Evolutionary conservation across 2,888 invertebrate species (phyloP), one percentile per base, ranked within the genome.

Genomic region (Teinopalpus imperialis): DNA sequence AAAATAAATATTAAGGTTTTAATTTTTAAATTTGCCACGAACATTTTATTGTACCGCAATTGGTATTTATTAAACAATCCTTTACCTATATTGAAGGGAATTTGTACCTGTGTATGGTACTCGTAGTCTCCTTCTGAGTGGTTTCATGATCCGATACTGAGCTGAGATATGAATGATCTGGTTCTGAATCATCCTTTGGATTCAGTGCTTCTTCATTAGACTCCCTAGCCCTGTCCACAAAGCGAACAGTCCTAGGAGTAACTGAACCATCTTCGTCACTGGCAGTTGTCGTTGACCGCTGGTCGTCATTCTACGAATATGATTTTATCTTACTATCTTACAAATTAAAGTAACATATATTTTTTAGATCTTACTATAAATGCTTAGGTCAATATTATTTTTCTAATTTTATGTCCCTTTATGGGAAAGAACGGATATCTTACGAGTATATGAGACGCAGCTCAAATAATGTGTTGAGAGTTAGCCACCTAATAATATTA

Each of bases 221-320:
- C 1, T 79, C 78, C 26, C 69, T 65, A 0, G 76, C 56, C 36
- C 85, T 71, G 55, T 93, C 93, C 4, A 91, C 89, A 68, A 94
- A 93, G 9, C 93, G 90, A 2, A 94, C 93, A 0, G 93, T 93
- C 26, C 94, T 88, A 2, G 90, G 90, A 2, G 90, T 90, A 26
- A 90, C 83, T 3, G 92, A 91, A 0, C 81, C 81, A 40, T 91
- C 91, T 51, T 91, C 91, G 51, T 92, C 91, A 18, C 90, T 89
- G 0, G 83, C 83, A 1, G 83, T 83, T 2, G 81, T 80, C 5
- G 71, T 74, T 2, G 83, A 87, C 6, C 85, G 66, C 48, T 83
- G 85, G 40, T 86, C 85, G 2, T 87, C 87, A 45, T 69, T 81
- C 83, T 86, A 56, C 49, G 16, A 31, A 24, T 39, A 21, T 23